Percentiles rank a stretch among this genome's conserved stretches.
phyloP scores from a whole-genome alignment of 2,888 invertebrate species.

The Geotrupes spiniger region DNA sequence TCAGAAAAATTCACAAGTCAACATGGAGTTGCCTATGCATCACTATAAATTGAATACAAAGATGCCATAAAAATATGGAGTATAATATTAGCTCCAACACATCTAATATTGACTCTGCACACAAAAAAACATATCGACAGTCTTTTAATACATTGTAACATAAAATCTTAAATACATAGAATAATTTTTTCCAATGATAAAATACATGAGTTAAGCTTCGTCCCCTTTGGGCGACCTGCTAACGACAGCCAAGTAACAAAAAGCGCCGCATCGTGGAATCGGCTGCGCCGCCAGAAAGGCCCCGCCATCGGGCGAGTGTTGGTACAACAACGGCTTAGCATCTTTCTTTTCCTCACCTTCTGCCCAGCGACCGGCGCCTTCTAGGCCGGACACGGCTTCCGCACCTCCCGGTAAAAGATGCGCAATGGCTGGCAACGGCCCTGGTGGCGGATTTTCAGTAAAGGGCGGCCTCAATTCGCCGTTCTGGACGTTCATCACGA shows the following conservation, averaged over 20 bases:
- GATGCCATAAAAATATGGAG: no score
- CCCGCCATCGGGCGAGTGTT: slow-evolving; percentile 57
- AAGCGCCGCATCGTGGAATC: slow-evolving; percentile 57
- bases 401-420: slow-evolving; percentile 48
- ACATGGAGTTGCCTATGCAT: no score
- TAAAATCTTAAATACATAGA: neutral
- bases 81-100: no score
- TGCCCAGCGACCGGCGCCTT: slow-evolving; percentile 31
- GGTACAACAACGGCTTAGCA: slow-evolving; percentile 49
- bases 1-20: no score
- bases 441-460: slow-evolving; percentile 51
- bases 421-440: slow-evolving; percentile 48
- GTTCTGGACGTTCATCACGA: slow-evolving; percentile 52
- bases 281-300: slow-evolving; percentile 58
- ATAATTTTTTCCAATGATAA: no score
- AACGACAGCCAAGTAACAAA: slow-evolving; percentile 58
- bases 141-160: neutral
- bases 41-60: no score
- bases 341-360: slow-evolving; percentile 23
- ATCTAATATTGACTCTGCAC: no score
- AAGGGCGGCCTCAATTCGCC: slow-evolving; percentile 53
- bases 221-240: slow-evolving; percentile 31
- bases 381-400: slow-evolving; percentile 26
- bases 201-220: slow-evolving; percentile 5
- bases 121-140: no score